phyloP scores from a whole-genome alignment of 1,140 invertebrate genomes.

The Lutraria rhynchaena region DNA sequence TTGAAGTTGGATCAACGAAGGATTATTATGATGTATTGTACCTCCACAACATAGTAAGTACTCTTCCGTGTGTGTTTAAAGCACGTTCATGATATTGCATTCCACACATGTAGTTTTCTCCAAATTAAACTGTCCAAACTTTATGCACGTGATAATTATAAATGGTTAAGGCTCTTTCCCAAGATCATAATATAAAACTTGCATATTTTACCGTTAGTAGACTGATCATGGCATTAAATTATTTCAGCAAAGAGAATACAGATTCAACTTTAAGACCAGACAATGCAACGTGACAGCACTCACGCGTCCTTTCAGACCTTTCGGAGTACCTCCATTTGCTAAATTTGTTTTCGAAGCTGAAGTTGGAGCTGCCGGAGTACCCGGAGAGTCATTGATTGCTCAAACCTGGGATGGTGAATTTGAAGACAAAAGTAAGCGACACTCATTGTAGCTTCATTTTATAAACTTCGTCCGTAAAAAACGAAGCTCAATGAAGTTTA shows the following conservation, averaged over 20 bases:
- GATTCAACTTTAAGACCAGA: constrained; percentile 69
- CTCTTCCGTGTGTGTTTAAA: too few species aligned
- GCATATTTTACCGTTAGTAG: too few species aligned
- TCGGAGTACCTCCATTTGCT: constrained; percentile 73
- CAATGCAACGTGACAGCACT: constrained; percentile 72
- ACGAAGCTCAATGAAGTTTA: too few species aligned
- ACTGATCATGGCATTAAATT: too few species aligned
- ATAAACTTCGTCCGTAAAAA: too few species aligned
- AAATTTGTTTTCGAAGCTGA: constrained; percentile 71
- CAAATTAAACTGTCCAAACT: too few species aligned
- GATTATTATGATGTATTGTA: constrained; percentile 75
- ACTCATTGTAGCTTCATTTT: too few species aligned
- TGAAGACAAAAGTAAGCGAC: constrained; percentile 39
- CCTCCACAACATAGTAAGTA: constrained; percentile 75
- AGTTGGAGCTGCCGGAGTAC: constrained; percentile 72
- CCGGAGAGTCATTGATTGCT: constrained; percentile 62
- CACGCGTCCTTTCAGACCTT: constrained; percentile 73
- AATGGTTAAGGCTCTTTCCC: too few species aligned
- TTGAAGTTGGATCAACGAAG: constrained; percentile 13
- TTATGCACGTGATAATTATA: too few species aligned
- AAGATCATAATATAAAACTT: too few species aligned
- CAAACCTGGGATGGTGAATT: constrained; percentile 52
- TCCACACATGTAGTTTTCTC: too few species aligned
- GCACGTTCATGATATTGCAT: too few species aligned
- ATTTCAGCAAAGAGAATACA: constrained; percentile 73